Evolutionary conservation across 2,797 vertebrate genomes (phyloP), one percentile per base, ranked within the genome.

Genomic region (Thamnophis elegans): DNA sequence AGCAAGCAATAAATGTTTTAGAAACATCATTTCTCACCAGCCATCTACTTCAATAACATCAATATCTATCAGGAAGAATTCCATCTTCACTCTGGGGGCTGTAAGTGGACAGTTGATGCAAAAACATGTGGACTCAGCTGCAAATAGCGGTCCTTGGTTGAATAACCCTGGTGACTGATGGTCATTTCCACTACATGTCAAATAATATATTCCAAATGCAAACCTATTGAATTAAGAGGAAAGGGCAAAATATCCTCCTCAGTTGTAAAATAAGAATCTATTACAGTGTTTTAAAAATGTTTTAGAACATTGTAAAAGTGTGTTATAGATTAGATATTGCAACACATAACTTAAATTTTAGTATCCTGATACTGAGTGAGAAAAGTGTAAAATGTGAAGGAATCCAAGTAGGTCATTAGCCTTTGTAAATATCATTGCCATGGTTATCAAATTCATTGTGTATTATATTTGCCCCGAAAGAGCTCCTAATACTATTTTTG

Each of bases 1-100:
- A 95, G 88, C 14, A 94, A 93, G 7, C 53, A 22, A 88, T 54
- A 91, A 86, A 91, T 26, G 28, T 53, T 85, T 58, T 78, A 89
- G 59, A 7, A 68, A 59, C 53, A 13, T 20, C 4, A 32, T 68
- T 88, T 58, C 12, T 94, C 94, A 92, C 73, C 73, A 85, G 87
- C 82, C 85, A 54, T 85, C 53, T 94, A 2, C 87, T 92, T 62
- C 87, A 68, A 59, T 62, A 42, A 90, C 87, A 54, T 88, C 90
- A 93, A 13, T 0, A 82, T 78, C 89, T 26, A 65, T 86, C 85
- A 93, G 62, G 16, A 26, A 42, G n/a, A 55, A 36, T 28, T 78
- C 25, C 42, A 54, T 22, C 47, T 88, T 51, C 25, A 11, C 14
- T 42, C 2, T 22, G 1, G 51, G 18, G 59, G 5, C 89, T 36